Evolutionary conservation across 64 coral and sea anemone species (phyloP).

Genomic region (Anthopleura sola): DNA sequence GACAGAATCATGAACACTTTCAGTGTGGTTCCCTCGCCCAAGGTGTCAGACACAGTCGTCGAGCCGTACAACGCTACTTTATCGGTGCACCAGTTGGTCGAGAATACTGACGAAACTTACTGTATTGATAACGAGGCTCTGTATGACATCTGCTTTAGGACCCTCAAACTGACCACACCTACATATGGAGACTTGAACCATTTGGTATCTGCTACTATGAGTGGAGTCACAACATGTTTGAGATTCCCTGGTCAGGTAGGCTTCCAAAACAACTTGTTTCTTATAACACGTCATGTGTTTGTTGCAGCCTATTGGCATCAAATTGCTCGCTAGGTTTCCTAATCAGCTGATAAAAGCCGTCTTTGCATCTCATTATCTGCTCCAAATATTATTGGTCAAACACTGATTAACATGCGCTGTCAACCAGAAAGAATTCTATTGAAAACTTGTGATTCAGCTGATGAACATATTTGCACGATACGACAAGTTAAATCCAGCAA

Average conservation of each 20-base stretch:
- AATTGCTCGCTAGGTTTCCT: too few relatives aligned
- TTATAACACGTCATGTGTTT: too few relatives aligned
- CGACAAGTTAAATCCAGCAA: too few relatives aligned
- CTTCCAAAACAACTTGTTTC: too few relatives aligned
- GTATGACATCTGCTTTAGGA: conserved; percentile 62
- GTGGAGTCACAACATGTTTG: conserved; percentile 55
- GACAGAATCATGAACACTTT: conserved; percentile 66
- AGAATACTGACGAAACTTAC: conserved; percentile 63
- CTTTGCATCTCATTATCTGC: not conserved
- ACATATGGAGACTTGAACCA: conserved; percentile 66
- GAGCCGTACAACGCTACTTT: conserved; percentile 63
- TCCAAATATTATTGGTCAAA: too few relatives aligned
- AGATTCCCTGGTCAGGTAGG: conserved; percentile 54
- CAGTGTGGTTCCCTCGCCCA: conserved; percentile 53
- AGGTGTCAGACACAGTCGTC: conserved; percentile 64
- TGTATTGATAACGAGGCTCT: conserved; percentile 70
- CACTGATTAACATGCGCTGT: too few relatives aligned
- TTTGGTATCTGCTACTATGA: conserved; percentile 61
- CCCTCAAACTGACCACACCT: conserved; percentile 46
- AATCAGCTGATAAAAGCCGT: too few relatives aligned
- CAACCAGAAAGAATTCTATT: too few relatives aligned
- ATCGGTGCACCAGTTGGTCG: conserved; percentile 61
- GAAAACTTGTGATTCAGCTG: too few relatives aligned
- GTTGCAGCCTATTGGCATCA: too few relatives aligned
- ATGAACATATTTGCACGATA: too few relatives aligned